A percentile compares a stretch with the other conserved stretches of the same genome.
phyloP scores from a whole-genome alignment of 1,140 invertebrate species.

The Cydia strobilella region DNA sequence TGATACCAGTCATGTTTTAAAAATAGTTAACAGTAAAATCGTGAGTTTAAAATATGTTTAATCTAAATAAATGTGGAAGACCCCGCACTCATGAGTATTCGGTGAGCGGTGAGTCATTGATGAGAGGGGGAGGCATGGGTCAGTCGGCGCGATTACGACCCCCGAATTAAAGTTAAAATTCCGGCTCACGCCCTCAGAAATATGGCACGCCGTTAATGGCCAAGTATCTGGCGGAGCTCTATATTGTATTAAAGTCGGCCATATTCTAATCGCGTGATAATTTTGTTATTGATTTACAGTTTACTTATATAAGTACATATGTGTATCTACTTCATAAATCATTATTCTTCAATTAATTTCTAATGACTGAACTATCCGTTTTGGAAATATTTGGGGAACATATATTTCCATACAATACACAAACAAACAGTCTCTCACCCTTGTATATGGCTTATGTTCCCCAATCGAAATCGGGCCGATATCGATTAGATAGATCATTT shows the following conservation, averaged over 20 bases:
- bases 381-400: too few species aligned
- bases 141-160: conserved; percentile 39
- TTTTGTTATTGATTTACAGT: too few species aligned
- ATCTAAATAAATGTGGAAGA: background rate
- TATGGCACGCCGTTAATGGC: conserved; percentile 41
- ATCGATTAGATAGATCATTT: too few species aligned
- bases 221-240: conserved; percentile 37
- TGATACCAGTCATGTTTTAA: background rate
- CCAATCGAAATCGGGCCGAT: too few species aligned
- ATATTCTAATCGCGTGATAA: background rate
- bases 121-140: conserved; percentile 44
- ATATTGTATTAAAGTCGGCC: background rate
- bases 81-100: background rate
- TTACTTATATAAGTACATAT: too few species aligned
- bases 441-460: too few species aligned
- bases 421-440: too few species aligned
- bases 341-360: too few species aligned
- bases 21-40: background rate
- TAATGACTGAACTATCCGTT: too few species aligned
- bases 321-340: too few species aligned
- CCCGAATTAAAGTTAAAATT: conserved; percentile 60
- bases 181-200: conserved; percentile 41
- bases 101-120: conserved; percentile 47
- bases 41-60: background rate
- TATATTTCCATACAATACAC: too few species aligned